Evolutionary conservation across 2,113 vertebrate genomes (phyloP).

Genomic region (Serinus canaria): DNA sequence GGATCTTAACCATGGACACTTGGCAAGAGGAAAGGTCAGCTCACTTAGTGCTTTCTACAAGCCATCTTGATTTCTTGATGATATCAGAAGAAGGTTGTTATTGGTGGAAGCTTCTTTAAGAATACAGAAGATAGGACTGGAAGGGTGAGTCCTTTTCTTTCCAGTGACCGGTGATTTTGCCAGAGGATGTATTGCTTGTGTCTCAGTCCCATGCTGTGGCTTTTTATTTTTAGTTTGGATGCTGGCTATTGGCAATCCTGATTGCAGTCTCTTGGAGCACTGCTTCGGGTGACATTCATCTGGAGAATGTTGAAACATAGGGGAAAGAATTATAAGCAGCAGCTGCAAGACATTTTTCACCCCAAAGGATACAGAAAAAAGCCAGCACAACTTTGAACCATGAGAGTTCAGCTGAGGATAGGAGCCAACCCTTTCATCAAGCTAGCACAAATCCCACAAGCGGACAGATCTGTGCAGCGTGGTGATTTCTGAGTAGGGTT

Average conservation of each 20-base stretch:
- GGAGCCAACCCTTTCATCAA: constrained; percentile 38
- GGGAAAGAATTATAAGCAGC: constrained; percentile 52
- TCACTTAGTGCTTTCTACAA: neutral
- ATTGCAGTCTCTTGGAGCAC: constrained; percentile 16
- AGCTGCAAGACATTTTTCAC: constrained; percentile 56
- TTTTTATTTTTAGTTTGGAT: constrained; percentile 53
- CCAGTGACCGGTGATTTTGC: neutral
- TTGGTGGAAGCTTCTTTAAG: neutral
- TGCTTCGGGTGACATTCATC: constrained; percentile 35
- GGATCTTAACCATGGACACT: neutral
- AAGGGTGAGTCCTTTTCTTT: neutral
- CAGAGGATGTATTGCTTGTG: neutral
- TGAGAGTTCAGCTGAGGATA: constrained; percentile 45
- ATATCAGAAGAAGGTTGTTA: neutral
- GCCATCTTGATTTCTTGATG: neutral
- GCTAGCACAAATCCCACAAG: constrained; percentile 7
- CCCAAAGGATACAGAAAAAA: constrained; percentile 42
- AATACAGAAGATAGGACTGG: neutral
- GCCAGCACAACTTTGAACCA: constrained; percentile 16
- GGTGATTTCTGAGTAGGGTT: neutral
- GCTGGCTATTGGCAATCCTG: constrained; percentile 32
- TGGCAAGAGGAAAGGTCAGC: neutral
- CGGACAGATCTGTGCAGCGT: neutral
- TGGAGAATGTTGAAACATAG: constrained; percentile 54
- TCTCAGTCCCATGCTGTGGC: neutral